phyloP scores from a whole-genome alignment of 2,113 vertebrate species.

The Brachirus orientalis region DNA sequence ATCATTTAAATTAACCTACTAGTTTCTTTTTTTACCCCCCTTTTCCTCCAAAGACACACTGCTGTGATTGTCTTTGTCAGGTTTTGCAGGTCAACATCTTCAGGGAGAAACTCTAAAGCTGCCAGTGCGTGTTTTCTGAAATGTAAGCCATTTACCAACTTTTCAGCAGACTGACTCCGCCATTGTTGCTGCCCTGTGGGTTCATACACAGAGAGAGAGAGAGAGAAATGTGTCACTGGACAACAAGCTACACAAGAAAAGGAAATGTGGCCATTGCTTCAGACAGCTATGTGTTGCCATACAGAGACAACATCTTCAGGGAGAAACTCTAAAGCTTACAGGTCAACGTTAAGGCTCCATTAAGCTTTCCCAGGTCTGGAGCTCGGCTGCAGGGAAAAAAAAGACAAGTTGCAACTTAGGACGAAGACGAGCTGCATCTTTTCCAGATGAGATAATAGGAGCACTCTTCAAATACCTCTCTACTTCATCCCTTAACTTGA shows the following conservation, averaged over 20 bases:
- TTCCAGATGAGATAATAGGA: conserved; percentile 66
- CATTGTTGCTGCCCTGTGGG: background rate
- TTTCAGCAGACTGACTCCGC: background rate
- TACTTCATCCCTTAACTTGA: conserved; percentile 20
- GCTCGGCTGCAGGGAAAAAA: conserved; percentile 15
- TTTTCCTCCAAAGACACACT: too few relatives aligned
- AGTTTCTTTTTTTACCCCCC: too few relatives aligned
- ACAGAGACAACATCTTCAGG: conserved; percentile 13
- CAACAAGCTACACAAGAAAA: conserved; percentile 17
- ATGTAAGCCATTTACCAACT: too few relatives aligned
- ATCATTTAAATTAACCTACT: too few relatives aligned
- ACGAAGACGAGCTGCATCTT: conserved; percentile 55
- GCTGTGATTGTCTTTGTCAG: too few relatives aligned
- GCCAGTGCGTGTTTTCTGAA: too few relatives aligned
- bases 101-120: too few relatives aligned
- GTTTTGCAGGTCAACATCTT: too few relatives aligned
- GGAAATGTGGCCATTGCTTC: conserved; percentile 8
- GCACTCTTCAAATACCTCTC: conserved; percentile 51
- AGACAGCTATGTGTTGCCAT: conserved; percentile 22
- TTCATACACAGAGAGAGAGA: too few relatives aligned
- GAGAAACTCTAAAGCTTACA: conserved; percentile 48
- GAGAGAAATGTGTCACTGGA: conserved; percentile 19
- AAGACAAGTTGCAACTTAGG: conserved; percentile 63
- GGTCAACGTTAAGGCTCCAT: conserved; percentile 53
- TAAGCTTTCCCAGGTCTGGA: conserved; percentile 44